Conservation (phyloP, 2,797 vertebrate genomes). For the Aldrovandia affinis region DNA sequence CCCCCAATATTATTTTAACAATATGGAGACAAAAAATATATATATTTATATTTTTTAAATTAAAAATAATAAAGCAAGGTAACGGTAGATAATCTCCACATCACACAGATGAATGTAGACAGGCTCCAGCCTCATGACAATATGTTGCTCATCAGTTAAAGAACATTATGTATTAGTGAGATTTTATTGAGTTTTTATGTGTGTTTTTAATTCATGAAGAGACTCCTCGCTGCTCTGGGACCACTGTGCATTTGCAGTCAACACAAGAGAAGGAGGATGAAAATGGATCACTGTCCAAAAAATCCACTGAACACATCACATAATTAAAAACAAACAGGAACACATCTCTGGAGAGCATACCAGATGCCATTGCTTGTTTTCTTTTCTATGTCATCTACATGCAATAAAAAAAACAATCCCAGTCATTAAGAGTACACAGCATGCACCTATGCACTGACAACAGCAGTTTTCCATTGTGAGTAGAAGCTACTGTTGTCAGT, state of each 20-base stretch:
- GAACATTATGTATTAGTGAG: neutral
- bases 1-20: too few species aligned
- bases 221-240: neutral
- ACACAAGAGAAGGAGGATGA: neutral
- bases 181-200: neutral
- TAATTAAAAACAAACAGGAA: neutral
- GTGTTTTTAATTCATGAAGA: constrained; percentile 5
- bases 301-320: neutral
- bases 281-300: neutral
- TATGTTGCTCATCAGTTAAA: neutral
- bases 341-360: neutral
- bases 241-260: neutral
- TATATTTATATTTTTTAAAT: too few species aligned
- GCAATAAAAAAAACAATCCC: neutral
- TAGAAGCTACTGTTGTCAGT: neutral
- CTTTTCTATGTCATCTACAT: neutral
- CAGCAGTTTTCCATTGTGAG: neutral
- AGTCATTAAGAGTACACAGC: neutral
- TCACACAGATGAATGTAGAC: neutral
- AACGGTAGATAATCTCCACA: too few species aligned
- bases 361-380: neutral
- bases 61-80: too few species aligned
- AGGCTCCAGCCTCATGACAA: neutral
- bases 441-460: neutral
- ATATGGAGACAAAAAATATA: too few species aligned